Evolutionary conservation across 2,797 vertebrate species (phyloP), one percentile per base, ranked within the genome.

Genomic region (Saxicola maurus): DNA sequence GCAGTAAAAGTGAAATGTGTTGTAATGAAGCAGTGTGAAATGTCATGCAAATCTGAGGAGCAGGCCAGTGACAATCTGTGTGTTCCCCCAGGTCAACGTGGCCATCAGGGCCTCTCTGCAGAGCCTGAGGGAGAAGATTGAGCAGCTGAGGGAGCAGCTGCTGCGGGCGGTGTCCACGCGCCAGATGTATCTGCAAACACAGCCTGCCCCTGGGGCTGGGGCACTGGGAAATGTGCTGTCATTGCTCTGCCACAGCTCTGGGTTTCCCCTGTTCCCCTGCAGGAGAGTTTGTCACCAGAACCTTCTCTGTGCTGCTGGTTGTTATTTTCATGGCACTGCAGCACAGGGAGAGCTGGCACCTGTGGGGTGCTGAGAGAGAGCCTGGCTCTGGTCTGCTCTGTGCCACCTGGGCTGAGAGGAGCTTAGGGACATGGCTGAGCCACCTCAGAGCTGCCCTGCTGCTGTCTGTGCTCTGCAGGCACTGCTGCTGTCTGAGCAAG

Each of bases 71-170:
- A 20, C 14, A 1, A 2, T 16, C 2, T 78, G 17, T 67, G 20
- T 92, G 48, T 92, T 49, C 94, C 53, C 33, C 45, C 71, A 74
- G 56, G 71, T 73, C 1, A 74, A 28, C 2, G 57, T 74, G 57
- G 72, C 97, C 9, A 97, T 99, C 65, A 96, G 98, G 87, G 96
- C 98, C 1, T 98, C 97, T 1, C 90, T 99, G 93, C 98, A 99
- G 97, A 98, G 97, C 82, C 97, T 99, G 67, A 97, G 98, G 78
- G 98, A 98, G 96, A 98, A 98, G 94, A 98, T 99, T 2, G 89
- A 97, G 86, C 98, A 98, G 82, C 98, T 99, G 91, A 98, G 97
- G 95, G 98, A 99, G 51, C 96, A 97, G 48, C 93, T 99, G 96
- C 96, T 98, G 68, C 97, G 98, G 94, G 96, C 98, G 7, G 98